phyloP scores from a whole-genome alignment of 2,888 invertebrate species.

The Drosophila seclusa region DNA sequence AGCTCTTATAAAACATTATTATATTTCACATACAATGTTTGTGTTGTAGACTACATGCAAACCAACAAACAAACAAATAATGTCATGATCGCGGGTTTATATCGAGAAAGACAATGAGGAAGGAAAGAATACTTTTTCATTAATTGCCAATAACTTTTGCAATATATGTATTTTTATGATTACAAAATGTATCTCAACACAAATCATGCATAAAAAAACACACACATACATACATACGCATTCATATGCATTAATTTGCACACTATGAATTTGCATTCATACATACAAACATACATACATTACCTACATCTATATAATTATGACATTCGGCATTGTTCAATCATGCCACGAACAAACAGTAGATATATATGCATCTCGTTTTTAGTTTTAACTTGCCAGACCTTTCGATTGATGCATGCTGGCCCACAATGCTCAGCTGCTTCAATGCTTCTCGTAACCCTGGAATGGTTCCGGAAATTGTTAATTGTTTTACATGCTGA shows the following conservation, averaged over 20 bases:
- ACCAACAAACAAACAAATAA: neutral
- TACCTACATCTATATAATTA: slow-evolving; percentile 30
- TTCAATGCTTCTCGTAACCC: slow-evolving; percentile 47
- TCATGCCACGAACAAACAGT: slow-evolving; percentile 37
- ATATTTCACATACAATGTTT: slow-evolving; percentile 15
- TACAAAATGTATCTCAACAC: slow-evolving; percentile 72
- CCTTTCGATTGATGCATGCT: slow-evolving; percentile 52
- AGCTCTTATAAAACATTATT: slow-evolving; percentile 55
- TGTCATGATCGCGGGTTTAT: slow-evolving; percentile 14
- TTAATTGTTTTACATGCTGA: slow-evolving; percentile 71
- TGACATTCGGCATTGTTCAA: slow-evolving; percentile 32
- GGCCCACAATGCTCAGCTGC: slow-evolving; percentile 39
- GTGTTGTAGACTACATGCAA: slow-evolving; percentile 24
- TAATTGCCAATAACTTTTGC: slow-evolving; percentile 49
- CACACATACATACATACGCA: slow-evolving; percentile 47
- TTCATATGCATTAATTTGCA: slow-evolving; percentile 33
- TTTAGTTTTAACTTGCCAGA: slow-evolving; percentile 82
- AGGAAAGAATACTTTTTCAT: slow-evolving; percentile 26
- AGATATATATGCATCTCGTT: slow-evolving; percentile 70
- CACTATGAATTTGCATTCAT: slow-evolving; percentile 11
- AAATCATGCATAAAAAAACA: slow-evolving; percentile 58
- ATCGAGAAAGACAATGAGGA: neutral
- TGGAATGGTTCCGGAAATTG: slow-evolving; percentile 71
- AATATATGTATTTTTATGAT: slow-evolving; percentile 51
- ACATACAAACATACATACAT: slow-evolving; percentile 28